These are phyloP conservation scores for Echinometra lucunter DNA, from an alignment of 53 echinoderm and acorn worm genomes.

Conservation along the genomic window DNA sequence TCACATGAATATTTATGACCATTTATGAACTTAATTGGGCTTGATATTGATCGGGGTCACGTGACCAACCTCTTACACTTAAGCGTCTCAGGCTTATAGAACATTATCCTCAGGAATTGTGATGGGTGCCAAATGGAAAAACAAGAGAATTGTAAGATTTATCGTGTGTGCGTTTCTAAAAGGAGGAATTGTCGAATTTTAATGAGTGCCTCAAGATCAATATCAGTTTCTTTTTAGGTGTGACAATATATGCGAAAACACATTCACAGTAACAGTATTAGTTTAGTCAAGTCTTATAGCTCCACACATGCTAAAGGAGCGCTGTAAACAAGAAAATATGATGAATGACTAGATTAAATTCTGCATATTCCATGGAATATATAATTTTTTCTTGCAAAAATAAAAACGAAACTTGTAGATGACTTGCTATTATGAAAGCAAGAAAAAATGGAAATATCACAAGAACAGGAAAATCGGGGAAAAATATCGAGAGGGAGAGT, in stretches of 20 bases:
- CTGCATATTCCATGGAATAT: too few species aligned
- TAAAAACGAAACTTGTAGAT: too few species aligned
- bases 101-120: constrained; percentile 49
- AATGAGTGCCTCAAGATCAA: neutral
- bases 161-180: neutral
- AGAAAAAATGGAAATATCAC: neutral
- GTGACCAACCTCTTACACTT: constrained; percentile 55
- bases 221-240: neutral
- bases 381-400: too few species aligned
- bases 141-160: constrained; percentile 5
- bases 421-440: too few species aligned
- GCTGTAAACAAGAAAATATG: neutral
- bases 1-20: constrained; percentile 70
- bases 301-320: neutral
- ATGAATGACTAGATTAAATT: too few species aligned
- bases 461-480: too few species aligned
- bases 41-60: constrained; percentile 66
- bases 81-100: constrained; percentile 27
- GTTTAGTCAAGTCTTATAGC: neutral
- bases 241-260: neutral
- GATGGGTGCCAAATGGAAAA: constrained; percentile 16
- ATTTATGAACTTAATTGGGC: constrained; percentile 68
- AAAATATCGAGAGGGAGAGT: neutral
- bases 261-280: too few species aligned
- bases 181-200: constrained; percentile 23